Evolutionary conservation across 2,113 vertebrate genomes (phyloP).

Genomic region (Aramus guarauna): DNA sequence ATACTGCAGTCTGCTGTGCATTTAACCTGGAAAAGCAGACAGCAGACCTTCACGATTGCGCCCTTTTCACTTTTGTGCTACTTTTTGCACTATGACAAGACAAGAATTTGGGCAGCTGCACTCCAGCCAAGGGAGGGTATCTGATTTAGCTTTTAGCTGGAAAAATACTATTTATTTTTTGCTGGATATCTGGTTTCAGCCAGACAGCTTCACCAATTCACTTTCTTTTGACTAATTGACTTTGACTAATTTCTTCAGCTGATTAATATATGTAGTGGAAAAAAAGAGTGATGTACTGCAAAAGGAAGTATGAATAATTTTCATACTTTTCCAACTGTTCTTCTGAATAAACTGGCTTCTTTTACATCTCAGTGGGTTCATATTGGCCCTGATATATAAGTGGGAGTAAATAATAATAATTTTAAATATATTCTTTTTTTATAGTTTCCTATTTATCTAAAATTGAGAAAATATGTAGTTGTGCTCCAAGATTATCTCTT

Average conservation of each 20-base stretch:
- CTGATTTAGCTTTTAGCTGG: neutral
- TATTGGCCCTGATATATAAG: neutral
- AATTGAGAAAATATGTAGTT: neutral
- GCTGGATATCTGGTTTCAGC: neutral
- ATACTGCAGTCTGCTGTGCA: neutral
- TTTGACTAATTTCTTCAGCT: neutral
- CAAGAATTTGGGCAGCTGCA: neutral
- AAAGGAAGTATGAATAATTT: neutral
- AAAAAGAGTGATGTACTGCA: neutral
- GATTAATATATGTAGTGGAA: neutral
- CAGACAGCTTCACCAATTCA: neutral
- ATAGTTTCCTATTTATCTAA: neutral
- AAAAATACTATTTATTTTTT: neutral
- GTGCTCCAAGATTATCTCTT: neutral
- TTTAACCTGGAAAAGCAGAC: neutral
- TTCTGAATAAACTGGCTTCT: neutral
- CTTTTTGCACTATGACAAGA: neutral
- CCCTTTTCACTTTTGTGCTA: neutral
- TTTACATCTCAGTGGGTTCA: neutral
- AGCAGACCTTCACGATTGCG: accelerated
- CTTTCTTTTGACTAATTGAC: neutral
- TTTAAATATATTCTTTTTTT: neutral
- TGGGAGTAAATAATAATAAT: neutral
- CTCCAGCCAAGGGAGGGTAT: neutral
- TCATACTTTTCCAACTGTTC: neutral